phyloP scores from a whole-genome alignment of 2,888 invertebrate genomes.

The Perdita meconis region DNA sequence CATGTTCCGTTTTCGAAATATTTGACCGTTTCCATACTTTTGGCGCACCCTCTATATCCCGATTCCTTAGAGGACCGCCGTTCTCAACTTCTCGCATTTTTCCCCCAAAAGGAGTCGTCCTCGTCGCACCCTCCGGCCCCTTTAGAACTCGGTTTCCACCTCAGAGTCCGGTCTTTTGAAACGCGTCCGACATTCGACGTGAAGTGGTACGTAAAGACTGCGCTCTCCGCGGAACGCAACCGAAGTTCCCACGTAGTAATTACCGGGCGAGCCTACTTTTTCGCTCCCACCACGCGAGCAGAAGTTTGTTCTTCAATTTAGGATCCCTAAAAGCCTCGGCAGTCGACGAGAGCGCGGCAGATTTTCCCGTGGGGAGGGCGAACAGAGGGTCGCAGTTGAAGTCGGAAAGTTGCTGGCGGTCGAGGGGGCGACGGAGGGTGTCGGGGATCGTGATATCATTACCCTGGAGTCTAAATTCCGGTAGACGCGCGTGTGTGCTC shows the following conservation, averaged over 20 bases:
- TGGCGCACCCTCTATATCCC: too few relatives aligned
- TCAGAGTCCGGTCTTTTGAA: too few relatives aligned
- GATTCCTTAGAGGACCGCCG: too few relatives aligned
- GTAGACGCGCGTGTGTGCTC: slow-evolving; percentile 23
- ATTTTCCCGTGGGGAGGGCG: slow-evolving; percentile 2
- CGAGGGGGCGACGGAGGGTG: not conserved
- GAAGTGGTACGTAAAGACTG: not conserved
- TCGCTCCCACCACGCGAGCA: not conserved
- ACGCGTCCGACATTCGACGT: not conserved
- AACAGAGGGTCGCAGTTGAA: not conserved
- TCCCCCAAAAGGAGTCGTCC: too few relatives aligned
- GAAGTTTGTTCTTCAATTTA: not conserved
- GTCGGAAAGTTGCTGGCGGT: slow-evolving; percentile 7
- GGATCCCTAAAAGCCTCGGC: not conserved
- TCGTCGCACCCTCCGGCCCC: too few relatives aligned
- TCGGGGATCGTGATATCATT: slow-evolving; percentile 42
- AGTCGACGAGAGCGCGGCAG: not conserved
- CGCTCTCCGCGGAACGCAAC: too few relatives aligned
- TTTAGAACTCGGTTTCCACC: too few relatives aligned
- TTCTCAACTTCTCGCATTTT: too few relatives aligned
- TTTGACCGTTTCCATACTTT: too few relatives aligned
- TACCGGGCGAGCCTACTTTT: not conserved
- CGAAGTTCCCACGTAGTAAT: too few relatives aligned
- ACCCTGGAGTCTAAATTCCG: slow-evolving; percentile 35
- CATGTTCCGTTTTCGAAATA: too few relatives aligned